phyloP scores from a whole-genome alignment of 2,797 vertebrate species.

The Melanotaenia parkinsoni region DNA sequence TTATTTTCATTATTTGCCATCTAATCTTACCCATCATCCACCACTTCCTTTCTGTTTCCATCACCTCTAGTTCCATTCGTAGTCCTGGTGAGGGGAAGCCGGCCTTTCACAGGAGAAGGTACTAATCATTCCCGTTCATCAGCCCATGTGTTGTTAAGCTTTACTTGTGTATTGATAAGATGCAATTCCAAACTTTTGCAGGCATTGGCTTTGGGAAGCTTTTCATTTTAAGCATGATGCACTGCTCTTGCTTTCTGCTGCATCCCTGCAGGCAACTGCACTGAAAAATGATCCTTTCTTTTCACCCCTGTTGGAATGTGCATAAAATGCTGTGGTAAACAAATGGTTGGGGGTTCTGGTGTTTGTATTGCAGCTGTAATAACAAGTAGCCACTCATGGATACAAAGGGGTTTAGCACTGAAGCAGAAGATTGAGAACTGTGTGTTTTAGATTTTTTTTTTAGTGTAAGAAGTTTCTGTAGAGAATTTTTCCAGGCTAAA shows the following conservation, averaged over 20 bases:
- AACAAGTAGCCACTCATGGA: conserved; percentile 35
- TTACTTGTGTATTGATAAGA: conserved; percentile 31
- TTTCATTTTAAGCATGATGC: neutral
- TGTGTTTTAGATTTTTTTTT: neutral
- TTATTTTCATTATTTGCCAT: conserved; percentile 34
- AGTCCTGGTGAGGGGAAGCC: conserved; percentile 88
- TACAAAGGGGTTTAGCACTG: conserved; percentile 20
- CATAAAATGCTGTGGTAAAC: conserved; percentile 40
- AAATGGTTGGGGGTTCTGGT: conserved; percentile 25
- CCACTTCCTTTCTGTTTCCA: conserved; percentile 63
- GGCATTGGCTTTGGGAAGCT: conserved; percentile 25
- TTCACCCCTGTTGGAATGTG: conserved; percentile 38
- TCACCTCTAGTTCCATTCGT: conserved; percentile 91
- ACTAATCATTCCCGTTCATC: conserved; percentile 71
- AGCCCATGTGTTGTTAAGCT: conserved; percentile 31
- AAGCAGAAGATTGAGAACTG: conserved; percentile 31
- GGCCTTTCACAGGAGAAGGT: conserved; percentile 97
- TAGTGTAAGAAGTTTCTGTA: conserved; percentile 18
- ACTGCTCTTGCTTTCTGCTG: conserved; percentile 30
- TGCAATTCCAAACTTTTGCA: conserved; percentile 20
- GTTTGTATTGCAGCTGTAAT: conserved; percentile 48
- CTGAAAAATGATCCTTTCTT: conserved; percentile 40
- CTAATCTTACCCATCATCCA: conserved; percentile 52
- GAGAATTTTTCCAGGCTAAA: conserved; percentile 28
- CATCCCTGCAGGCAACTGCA: conserved; percentile 34